These are phyloP conservation scores for Vesta saturnalis DNA, from an alignment of 2,888 invertebrate genomes.

Conservation along the genomic window DNA sequence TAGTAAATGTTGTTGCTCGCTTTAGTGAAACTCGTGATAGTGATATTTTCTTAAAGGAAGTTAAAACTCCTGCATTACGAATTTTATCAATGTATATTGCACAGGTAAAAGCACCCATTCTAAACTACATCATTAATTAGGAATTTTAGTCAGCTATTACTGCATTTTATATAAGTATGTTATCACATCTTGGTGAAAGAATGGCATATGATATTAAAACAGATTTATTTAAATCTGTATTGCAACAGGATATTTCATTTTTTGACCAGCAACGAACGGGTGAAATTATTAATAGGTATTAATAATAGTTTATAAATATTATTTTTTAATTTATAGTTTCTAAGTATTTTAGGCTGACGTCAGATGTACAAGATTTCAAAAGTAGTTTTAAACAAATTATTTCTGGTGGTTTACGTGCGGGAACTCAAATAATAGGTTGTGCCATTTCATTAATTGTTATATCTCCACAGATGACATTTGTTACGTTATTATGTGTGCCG, in stretches of 20 bases:
- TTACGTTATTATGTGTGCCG: slow-evolving; percentile 87
- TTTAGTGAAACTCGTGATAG: slow-evolving; percentile 64
- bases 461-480: slow-evolving; percentile 88
- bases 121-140: slow-evolving; percentile 7
- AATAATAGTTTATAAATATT: slow-evolving; percentile 7
- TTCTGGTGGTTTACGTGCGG: slow-evolving; percentile 89
- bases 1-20: slow-evolving; percentile 81
- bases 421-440: slow-evolving; percentile 86
- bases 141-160: slow-evolving; percentile 81
- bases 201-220: slow-evolving; percentile 84
- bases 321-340: slow-evolving; percentile 15
- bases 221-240: slow-evolving; percentile 83
- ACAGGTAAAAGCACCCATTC: slow-evolving; percentile 65
- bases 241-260: slow-evolving; percentile 89
- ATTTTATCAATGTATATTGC: slow-evolving; percentile 75
- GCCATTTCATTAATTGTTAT: slow-evolving; percentile 82
- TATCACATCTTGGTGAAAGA: slow-evolving; percentile 89
- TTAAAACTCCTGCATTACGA: slow-evolving; percentile 73
- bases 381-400: slow-evolving; percentile 94
- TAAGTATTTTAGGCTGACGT: slow-evolving; percentile 75
- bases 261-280: slow-evolving; percentile 93
- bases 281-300: slow-evolving; percentile 86
- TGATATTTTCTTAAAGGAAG: slow-evolving; percentile 68
- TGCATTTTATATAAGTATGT: slow-evolving; percentile 86
- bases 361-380: slow-evolving; percentile 97